Percentiles rank a stretch among this genome's conserved stretches.
phyloP scores from a whole-genome alignment of 2,888 invertebrate species.

The Acleris holmiana region DNA sequence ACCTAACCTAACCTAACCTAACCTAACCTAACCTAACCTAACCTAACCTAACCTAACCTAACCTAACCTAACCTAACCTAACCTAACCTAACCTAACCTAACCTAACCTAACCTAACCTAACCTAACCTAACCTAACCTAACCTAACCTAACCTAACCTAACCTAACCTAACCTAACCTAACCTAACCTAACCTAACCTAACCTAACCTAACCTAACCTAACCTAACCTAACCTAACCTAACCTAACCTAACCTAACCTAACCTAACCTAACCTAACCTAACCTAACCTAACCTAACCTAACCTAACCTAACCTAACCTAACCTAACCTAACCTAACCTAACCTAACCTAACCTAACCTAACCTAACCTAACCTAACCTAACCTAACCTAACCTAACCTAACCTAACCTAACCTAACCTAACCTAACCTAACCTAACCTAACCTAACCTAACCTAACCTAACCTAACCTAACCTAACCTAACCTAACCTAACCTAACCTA shows the following conservation, averaged over 20 bases:
- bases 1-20: constrained; percentile 2
- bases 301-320: constrained; percentile 5
- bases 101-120: constrained; percentile 5
- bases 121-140: constrained; percentile 5
- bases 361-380: constrained; percentile 5
- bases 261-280: constrained; percentile 5
- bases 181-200: constrained; percentile 5
- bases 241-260: constrained; percentile 5
- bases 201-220: constrained; percentile 5
- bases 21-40: constrained; percentile 5
- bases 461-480: constrained; percentile 5
- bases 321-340: constrained; percentile 2
- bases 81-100: constrained; percentile 5
- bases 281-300: constrained; percentile 5
- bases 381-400: constrained; percentile 5
- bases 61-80: constrained; percentile 5
- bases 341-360: constrained; percentile 4
- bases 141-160: constrained; percentile 4
- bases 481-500: constrained; percentile 3
- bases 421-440: constrained; percentile 5
- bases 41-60: constrained; percentile 5
- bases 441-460: constrained; percentile 5
- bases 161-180: constrained; percentile 1
- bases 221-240: constrained; percentile 5
- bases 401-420: constrained; percentile 5